Conservation (phyloP, 2,797 vertebrate species). For the Gadopsis marmoratus region DNA sequence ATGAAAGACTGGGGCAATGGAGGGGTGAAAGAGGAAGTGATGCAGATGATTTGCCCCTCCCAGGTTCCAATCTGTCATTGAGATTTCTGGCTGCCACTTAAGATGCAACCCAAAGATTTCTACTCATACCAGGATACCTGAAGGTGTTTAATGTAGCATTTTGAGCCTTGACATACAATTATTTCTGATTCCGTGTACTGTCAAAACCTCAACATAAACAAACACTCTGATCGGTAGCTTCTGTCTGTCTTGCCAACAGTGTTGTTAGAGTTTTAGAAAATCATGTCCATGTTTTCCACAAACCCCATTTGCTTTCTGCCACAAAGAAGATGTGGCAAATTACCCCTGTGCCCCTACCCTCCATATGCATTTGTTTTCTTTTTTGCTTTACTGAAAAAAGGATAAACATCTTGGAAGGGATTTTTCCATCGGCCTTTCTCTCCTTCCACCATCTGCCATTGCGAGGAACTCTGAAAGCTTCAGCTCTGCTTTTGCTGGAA, state of each 20-base stretch:
- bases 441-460: conserved; percentile 71
- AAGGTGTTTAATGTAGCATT: conserved; percentile 11
- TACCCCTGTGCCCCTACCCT: conserved; percentile 40
- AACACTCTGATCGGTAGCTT: background rate
- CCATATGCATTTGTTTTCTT: conserved; percentile 74
- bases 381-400: conserved; percentile 63
- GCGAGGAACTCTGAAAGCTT: conserved; percentile 56
- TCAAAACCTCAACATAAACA: conserved; percentile 7
- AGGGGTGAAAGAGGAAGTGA: conserved; percentile 60
- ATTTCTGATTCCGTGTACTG: background rate
- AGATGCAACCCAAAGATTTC: background rate
- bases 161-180: background rate
- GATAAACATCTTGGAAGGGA: conserved; percentile 74
- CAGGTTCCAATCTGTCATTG: conserved; percentile 27
- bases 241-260: conserved; percentile 5
- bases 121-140: background rate
- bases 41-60: conserved; percentile 12
- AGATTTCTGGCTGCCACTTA: conserved; percentile 23
- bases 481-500: conserved; percentile 37
- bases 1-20: conserved; percentile 44
- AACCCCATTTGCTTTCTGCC: conserved; percentile 29
- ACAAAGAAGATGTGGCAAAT: conserved; percentile 42
- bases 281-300: conserved; percentile 32
- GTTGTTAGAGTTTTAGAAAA: conserved; percentile 18
- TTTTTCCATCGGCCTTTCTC: conserved; percentile 62